Evolutionary conservation across 2,113 vertebrate genomes (phyloP), one percentile per base, ranked within the genome.

Genomic region (Malurus cyaneus): DNA sequence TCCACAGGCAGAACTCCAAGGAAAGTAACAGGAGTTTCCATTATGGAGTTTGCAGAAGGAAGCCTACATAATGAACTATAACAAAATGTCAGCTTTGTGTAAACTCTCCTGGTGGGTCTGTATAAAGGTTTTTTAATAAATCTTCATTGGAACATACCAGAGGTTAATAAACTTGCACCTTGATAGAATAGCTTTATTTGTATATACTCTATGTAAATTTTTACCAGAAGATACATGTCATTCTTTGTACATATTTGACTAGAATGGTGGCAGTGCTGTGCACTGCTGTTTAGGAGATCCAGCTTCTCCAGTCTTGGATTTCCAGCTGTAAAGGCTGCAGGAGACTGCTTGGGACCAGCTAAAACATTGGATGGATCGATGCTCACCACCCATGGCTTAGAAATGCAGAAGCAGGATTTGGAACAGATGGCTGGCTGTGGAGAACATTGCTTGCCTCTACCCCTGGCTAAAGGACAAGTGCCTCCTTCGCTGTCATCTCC

Each of bases 181-280:
- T 97, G 95, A 92, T 96, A 93, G 94, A 89, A 95, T 90, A 97
- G 92, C 93, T 93, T 97, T 96, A 94, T 92, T 96, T 97, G 94
- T 96, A 96, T 88, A 95, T 97, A 97, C 50, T 89, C 69, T 74
- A 24, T 95, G 86, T 94, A 93, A 62, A 97, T 94, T 94, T 95
- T 81, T 83, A 85, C 24, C 86, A 69, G 93, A 96, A 74, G 39
- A 64, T 87, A 91, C 24, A 3, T 69, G 83, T 92, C 79, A 79
- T 96, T 85, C 79, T 52, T 76, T 95, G 92, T 97, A 94, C 80
- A 86, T 92, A 94, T 16, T 93, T 74, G 94, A 88, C 31, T 73
- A 34, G 89, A 83, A 80, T 0, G 24, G 79, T 83, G 59, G 95
- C 85, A 59, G 92, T 97, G 94, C 97, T 91, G 79, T 93, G 94